These are phyloP conservation scores for Thamnophis elegans DNA, from an alignment of 2,797 vertebrate genomes.

Conservation along the genomic window DNA sequence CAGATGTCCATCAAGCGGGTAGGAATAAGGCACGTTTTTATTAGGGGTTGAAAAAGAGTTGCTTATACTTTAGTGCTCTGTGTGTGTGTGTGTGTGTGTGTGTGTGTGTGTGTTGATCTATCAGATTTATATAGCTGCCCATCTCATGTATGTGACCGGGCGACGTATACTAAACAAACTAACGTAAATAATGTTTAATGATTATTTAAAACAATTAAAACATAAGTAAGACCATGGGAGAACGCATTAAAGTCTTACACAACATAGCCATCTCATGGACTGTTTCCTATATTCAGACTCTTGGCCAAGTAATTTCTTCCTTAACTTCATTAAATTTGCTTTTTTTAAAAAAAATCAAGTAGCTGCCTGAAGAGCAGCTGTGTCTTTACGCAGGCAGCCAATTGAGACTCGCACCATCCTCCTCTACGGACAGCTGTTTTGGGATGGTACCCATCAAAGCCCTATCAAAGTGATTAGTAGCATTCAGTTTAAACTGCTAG, in stretches of 20 bases:
- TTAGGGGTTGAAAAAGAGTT: not conserved
- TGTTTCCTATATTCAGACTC: not conserved
- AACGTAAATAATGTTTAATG: not conserved
- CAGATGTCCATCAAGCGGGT: not conserved
- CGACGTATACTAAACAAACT: not conserved
- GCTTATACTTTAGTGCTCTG: not conserved
- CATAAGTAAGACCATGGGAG: not conserved
- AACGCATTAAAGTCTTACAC: not conserved
- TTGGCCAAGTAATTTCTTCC: not conserved
- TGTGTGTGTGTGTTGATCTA: not conserved
- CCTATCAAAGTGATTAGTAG: not conserved
- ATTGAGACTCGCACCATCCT: not conserved
- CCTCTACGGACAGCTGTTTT: not conserved
- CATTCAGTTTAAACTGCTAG: not conserved
- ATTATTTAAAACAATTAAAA: not conserved
- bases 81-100: not conserved
- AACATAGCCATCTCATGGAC: not conserved
- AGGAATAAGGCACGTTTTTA: not conserved
- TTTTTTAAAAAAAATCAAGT: not conserved
- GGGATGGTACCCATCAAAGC: not conserved
- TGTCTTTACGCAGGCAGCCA: not conserved
- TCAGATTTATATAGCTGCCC: not conserved
- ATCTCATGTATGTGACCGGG: not conserved
- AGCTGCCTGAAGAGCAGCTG: not conserved
- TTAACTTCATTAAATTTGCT: not conserved